Conservation (phyloP, 1,140 invertebrate genomes). For the Drosophila parabipectinata region DNA sequence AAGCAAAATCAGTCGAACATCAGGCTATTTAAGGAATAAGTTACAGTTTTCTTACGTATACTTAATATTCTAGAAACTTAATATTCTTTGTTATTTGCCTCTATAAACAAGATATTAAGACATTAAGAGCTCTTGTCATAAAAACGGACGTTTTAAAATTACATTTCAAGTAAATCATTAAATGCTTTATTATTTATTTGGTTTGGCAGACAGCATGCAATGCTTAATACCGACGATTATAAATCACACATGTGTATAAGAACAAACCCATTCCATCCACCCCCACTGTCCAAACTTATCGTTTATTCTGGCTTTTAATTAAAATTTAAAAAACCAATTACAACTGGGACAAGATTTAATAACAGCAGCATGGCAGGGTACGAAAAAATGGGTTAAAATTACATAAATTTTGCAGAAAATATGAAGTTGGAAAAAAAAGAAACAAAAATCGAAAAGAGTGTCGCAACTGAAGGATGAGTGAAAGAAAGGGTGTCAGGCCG, state of each 20-base stretch:
- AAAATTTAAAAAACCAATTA: constrained; percentile 77
- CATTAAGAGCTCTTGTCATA: neutral
- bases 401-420: constrained; percentile 80
- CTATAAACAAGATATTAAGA: neutral
- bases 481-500: neutral
- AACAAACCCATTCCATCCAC: constrained; percentile 7
- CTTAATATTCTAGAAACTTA: neutral
- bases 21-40: neutral
- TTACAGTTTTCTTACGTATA: no score
- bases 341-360: constrained; percentile 71
- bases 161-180: constrained; percentile 1
- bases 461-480: constrained; percentile 22
- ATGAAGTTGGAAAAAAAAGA: constrained; percentile 43
- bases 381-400: constrained; percentile 66
- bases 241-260: constrained; percentile 47
- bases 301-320: constrained; percentile 69
- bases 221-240: constrained; percentile 30
- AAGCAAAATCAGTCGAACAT: neutral
- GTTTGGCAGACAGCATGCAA: constrained; percentile 30
- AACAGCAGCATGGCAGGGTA: constrained; percentile 36
- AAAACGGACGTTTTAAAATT: neutral
- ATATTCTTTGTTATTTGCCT: no score
- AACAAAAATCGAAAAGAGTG: constrained; percentile 34
- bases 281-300: constrained; percentile 48
- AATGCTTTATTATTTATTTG: constrained; percentile 33